Conservation (phyloP, 2,113 vertebrate genomes). For the Struthio camelus region DNA sequence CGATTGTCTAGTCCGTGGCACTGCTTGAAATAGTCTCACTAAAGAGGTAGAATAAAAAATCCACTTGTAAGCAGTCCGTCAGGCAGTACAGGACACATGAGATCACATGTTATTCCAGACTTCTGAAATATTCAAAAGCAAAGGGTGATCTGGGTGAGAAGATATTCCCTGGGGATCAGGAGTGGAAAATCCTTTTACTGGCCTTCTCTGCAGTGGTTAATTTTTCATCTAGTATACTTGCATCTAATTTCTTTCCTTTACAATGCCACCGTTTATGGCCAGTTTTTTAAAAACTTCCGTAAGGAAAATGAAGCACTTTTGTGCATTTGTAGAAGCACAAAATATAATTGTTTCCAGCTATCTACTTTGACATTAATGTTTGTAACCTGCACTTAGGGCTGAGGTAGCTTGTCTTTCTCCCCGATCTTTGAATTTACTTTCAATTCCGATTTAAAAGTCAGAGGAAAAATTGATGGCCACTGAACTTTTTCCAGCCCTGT, state of each 20-base stretch:
- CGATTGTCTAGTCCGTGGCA: accelerated
- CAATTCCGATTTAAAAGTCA: not conserved
- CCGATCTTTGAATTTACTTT: not conserved
- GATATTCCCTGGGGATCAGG: not conserved
- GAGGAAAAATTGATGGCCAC: not conserved
- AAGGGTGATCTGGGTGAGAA: not conserved
- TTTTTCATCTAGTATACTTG: not conserved
- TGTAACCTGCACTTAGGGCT: not conserved
- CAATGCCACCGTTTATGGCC: not conserved
- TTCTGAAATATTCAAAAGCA: not conserved
- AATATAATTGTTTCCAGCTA: not conserved
- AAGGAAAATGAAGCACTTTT: too few species aligned
- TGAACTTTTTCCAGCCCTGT: not conserved
- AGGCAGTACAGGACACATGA: not conserved
- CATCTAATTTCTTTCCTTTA: not conserved
- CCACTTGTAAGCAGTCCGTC: accelerated
- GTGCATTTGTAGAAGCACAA: not conserved
- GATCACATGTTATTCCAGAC: accelerated
- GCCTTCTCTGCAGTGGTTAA: not conserved
- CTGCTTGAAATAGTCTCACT: not conserved
- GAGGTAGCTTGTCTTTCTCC: not conserved
- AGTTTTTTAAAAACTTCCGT: not conserved
- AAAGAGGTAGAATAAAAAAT: accelerated
- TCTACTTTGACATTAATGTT: not conserved
- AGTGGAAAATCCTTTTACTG: not conserved